Evolutionary conservation across 2,888 invertebrate genomes (phyloP), one percentile per base, ranked within the genome.

Genomic region (Orchesella flavescens): DNA sequence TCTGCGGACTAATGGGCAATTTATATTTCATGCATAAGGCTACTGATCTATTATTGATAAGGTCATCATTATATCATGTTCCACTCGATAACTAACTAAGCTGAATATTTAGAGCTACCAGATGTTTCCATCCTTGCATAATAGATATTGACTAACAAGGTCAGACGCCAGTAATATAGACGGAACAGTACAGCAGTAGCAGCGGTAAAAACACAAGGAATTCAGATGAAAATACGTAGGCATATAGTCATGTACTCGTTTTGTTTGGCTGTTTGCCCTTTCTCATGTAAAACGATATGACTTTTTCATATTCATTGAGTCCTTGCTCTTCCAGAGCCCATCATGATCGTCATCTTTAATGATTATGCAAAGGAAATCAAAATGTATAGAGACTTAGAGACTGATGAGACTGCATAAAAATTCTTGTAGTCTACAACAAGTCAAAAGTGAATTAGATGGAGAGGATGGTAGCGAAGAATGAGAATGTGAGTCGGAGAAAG

Each of bases 221-320:
- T n/a, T n/a, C n/a, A n/a, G n/a, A n/a, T n/a, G n/a, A n/a, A n/a
- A n/a, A n/a, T n/a, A n/a, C 12, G 44, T 21, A 55, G 55, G 9
- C 9, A 55, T 55, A 63, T 34, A 63, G 12, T 44, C 9, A 75
- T 75, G 59, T 75, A 72, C 24, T 72, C 79, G 57, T 80, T 73
- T 65, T 43, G 19, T 65, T 80, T 80, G 79, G 73, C 72, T 55
- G 53, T 73, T 80, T 80, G 79, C 79, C 79, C 79, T 80, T 80
- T n/a, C 49, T 44, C 23, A 4, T 34, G n/a, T n/a, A 13, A 46
- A 13, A 13, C 46, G 46, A 53, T n/a, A 53, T 53, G 13, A 13
- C 15, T 53, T 10, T 53, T 17, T 57, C 57, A 57, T 5, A 3
- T 57, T 57, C 57, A 57, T 75, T 43, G 46, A n/a, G 21, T 65